Evolutionary conservation across 2,797 vertebrate species (phyloP), one percentile per base, ranked within the genome.

Genomic region (Ateles fusciceps): DNA sequence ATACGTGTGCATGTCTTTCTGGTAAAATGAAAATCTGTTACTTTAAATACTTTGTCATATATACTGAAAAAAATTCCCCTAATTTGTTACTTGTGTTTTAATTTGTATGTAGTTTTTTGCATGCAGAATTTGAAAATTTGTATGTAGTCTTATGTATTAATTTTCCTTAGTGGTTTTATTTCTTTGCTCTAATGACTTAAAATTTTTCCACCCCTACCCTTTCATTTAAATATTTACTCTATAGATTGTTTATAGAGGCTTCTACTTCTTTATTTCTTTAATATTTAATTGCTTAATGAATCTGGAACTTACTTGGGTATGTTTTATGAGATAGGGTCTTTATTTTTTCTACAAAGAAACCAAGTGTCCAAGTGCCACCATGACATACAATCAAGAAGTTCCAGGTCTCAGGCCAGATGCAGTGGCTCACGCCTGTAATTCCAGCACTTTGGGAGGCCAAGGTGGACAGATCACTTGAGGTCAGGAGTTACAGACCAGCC

Each of bases 91-190:
- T 52, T 80, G 26, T 46, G 75, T 75, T 89, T 94, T 64, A 79
- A 85, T 80, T 96, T 42, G 19, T 71, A 2, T 52, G 15, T 21
- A n/a, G 71, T 89, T 80, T 91, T 52, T 44, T 52, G 10, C 12
- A 64, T 75, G 39, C 30, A 80, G 52, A 87, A 71, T 50, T 94
- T 83, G 36, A 64, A 91, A 81, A 46, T 80, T 52, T 48, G 14
- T 12, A n/a, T 55, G 7, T 59, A 59, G 15, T 42, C 33, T 86
- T 90, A 75, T 64, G 22, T 75, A 52, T 74, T 94, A 68, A 83
- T 91, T 94, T 94, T 85, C 59, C 46, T 83, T 87, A 11, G 5
- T 55, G n/a, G 28, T 94, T 91, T 87, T n/a, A 61, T 94, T 36
- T 15, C 26, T 81, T 80, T 48, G 39, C 33, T 74, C 10, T 83